Evolutionary conservation across 2,888 invertebrate genomes (phyloP), one percentile per base, ranked within the genome.

Genomic region (Thecophora atra): DNA sequence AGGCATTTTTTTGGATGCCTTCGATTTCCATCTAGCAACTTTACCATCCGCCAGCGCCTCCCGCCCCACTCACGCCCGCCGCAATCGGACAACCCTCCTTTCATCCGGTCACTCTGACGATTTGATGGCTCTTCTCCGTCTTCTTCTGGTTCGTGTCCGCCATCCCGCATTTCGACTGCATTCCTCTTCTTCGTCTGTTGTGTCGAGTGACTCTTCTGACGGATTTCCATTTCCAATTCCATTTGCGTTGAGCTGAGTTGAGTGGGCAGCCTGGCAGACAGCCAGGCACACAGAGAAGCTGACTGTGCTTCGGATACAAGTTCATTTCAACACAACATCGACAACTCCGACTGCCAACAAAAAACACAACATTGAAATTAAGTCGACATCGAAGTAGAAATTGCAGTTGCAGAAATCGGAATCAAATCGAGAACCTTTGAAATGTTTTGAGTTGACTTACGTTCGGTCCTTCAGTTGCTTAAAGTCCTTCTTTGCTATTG

Each of bases 171-270:
- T 54, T 37, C 42, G 15, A 15, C 69, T 56, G 52, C 28, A 51
- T 65, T 58, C 63, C 52, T 73, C 76, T 72, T 72, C 76, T 81
- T 82, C 78, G 81, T 81, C 83, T 82, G 81, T 83, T 81, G 79
- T 78, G 78, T 83, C 82, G 82, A 83, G 77, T 79, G 78, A 81
- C 79, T 79, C 82, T 83, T 80, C 79, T 77, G 73, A 77, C 81
- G 81, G 37, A 37, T 37, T 37, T 37, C 37, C 37, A 82, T 83
- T 81, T 81, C 76, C 79, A 79, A 78, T 83, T 54, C 54, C 54
- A 4, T 54, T 54, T 54, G 54, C 0, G 54, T 54, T 77, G 76
- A 58, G 54, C 56, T 44, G 63, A 54, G 4, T 19, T 7, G 54
- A 54, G 1, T 21, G 1, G 4, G 8, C 5, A n/a, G 47, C 11